Conservation (phyloP, 2,797 vertebrate genomes). For the Microchirus variegatus region DNA sequence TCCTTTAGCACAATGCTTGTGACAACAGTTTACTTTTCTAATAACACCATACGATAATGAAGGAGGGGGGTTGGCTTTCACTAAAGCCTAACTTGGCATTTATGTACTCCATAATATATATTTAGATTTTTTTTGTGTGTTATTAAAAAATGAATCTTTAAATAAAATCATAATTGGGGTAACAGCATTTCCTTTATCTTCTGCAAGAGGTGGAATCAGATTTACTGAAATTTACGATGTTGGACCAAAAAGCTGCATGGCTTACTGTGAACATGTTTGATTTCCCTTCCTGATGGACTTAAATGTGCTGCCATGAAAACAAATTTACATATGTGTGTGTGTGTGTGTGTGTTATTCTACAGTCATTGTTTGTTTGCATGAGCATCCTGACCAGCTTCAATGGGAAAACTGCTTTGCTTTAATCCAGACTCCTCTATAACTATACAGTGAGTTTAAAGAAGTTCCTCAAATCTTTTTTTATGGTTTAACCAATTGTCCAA, state of each 20-base stretch:
- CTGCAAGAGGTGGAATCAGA: too few relatives aligned
- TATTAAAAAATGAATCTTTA: not conserved
- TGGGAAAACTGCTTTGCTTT: too few relatives aligned
- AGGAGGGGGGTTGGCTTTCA: not conserved
- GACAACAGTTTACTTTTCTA: constrained; percentile 18
- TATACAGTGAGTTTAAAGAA: too few relatives aligned
- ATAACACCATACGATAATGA: constrained; percentile 11
- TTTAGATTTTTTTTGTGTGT: not conserved
- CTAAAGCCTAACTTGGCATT: not conserved
- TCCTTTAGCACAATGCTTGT: constrained; percentile 18
- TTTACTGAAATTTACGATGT: not conserved
- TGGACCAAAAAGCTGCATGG: not conserved
- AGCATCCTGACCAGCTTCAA: not conserved
- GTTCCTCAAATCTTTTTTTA: too few relatives aligned
- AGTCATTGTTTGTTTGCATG: not conserved
- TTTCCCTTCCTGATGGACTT: not conserved
- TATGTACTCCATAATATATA: not conserved
- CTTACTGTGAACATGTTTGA: not conserved
- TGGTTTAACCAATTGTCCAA: too few relatives aligned
- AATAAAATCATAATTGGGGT: not conserved
- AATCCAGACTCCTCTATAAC: too few relatives aligned
- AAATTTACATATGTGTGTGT: not conserved
- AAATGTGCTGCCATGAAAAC: not conserved
- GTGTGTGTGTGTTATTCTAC: not conserved
- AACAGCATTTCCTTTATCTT: not conserved